These are phyloP conservation scores for Exocentrus adspersus DNA, from an alignment of 2,888 invertebrate genomes.

Conservation along the genomic window DNA sequence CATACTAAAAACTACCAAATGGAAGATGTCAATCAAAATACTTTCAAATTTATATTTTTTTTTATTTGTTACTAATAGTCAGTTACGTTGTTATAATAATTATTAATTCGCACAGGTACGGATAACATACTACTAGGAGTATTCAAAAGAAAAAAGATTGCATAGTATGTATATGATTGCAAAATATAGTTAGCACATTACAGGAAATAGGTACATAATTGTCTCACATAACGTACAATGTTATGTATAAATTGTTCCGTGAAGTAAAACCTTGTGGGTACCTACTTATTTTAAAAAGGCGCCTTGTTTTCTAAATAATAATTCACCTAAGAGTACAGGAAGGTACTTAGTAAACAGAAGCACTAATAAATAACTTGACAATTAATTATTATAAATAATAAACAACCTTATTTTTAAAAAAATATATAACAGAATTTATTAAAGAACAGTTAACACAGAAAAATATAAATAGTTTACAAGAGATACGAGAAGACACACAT, in stretches of 20 bases:
- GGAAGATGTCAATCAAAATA: too few relatives aligned
- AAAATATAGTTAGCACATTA: constrained; percentile 15
- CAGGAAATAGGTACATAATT: constrained; percentile 36
- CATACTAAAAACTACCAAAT: too few relatives aligned
- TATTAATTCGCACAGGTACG: not conserved
- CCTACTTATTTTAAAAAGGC: too few relatives aligned
- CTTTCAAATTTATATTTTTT: not conserved
- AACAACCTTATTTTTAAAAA: constrained; percentile 47
- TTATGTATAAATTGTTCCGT: constrained; percentile 26
- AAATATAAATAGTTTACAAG: constrained; percentile 52
- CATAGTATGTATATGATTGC: constrained; percentile 4
- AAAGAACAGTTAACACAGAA: constrained; percentile 44
- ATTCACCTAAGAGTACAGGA: too few relatives aligned
- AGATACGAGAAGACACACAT: constrained; percentile 51
- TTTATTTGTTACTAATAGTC: not conserved
- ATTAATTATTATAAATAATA: constrained; percentile 43
- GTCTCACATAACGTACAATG: constrained; percentile 23
- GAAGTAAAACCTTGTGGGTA: too few relatives aligned
- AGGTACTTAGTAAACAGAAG: too few relatives aligned
- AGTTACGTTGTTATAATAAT: not conserved
- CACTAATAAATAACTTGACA: too few relatives aligned
- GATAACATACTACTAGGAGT: too few relatives aligned
- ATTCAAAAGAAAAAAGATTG: constrained; percentile 8
- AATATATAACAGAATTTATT: constrained; percentile 53
- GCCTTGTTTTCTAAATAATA: constrained; percentile 6